Base-by-base conservation (phyloP, 2,888 invertebrate species). In the Arge pagana region DNA sequence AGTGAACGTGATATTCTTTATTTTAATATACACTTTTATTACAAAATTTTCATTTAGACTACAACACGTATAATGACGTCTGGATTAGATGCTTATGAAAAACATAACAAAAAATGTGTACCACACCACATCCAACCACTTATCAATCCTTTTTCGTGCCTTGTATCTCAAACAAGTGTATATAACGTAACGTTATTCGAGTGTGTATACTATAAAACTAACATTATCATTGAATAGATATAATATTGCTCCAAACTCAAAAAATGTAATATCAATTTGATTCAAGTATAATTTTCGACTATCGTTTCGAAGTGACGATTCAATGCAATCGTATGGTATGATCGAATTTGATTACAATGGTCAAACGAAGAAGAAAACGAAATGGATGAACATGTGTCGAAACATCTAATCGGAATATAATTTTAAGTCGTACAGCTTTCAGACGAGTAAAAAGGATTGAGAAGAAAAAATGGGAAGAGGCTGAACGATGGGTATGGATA, bases 1-100 rank as follows among this genome's bases (percentile, higher is more conserved):
- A 35, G 33, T 33, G 45, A 45, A 45, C 45, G 35, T 23, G 21
- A 45, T 35, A 35, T 45, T 23, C 33, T 45, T 50, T 30, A 13
- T 26, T 72, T 72, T 68, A 71, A 73, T 74, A 73, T 73, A 70
- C 70, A 72, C 65, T 74, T 74, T 72, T 74, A 75, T 75, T 75
- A 75, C 68, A 75, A 76, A 75, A 74, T 67, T 65, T 70, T 45
- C 73, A 68, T 71, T 75, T 72, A 75, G 69, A 70, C 73, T 76
- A 75, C 74, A 74, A 76, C 74, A 74, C 74, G 73, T 75, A 74
- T 74, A 72, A 72, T 74, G 70, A 71, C 70, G 70, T 72, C 74
- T 74, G 73, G 72, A 74, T 72, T 71, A 75, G 65, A 74, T 70
- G 71, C 67, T 70, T 70, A 72, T 66, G 65, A 65, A 74, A n/a